phyloP scores from a whole-genome alignment of 2,113 vertebrate genomes.

The Chaetorhynchus papuensis region DNA sequence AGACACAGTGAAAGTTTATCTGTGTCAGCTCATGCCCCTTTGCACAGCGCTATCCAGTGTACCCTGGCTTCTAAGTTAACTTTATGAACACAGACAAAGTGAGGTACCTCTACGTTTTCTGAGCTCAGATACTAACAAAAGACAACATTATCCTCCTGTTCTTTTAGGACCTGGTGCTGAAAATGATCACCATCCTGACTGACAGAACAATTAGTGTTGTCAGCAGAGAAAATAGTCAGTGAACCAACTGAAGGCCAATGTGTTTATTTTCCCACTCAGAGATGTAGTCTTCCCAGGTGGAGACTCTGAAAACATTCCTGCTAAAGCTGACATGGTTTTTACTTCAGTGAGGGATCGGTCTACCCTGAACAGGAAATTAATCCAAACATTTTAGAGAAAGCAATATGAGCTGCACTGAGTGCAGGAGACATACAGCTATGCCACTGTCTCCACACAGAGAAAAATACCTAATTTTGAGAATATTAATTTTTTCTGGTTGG shows the following conservation, averaged over 20 bases:
- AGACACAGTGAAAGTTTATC: not conserved
- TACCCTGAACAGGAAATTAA: conserved; percentile 22
- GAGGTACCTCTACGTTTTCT: not conserved
- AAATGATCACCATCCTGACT: not conserved
- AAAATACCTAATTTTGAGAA: not conserved
- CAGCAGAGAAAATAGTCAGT: conserved; percentile 40
- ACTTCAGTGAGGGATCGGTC: not conserved
- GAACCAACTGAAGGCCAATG: not conserved
- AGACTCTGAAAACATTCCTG: conserved; percentile 46
- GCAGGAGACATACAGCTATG: not conserved
- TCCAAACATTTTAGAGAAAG: conserved; percentile 20
- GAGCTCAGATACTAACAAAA: not conserved
- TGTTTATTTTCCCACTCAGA: conserved; percentile 60
- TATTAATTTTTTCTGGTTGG: not conserved
- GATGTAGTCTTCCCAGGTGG: conserved; percentile 34
- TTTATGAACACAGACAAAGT: not conserved
- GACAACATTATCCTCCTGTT: not conserved
- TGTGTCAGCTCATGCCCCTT: not conserved
- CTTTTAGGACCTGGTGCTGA: conserved; percentile 20
- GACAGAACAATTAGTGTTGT: conserved; percentile 52
- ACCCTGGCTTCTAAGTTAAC: not conserved
- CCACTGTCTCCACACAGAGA: not conserved
- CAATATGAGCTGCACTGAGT: not conserved
- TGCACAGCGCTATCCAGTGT: not conserved
- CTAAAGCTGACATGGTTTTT: not conserved